Evolutionary conservation across 2,888 invertebrate genomes (phyloP).

Genomic region (Platypus cylindrus): DNA sequence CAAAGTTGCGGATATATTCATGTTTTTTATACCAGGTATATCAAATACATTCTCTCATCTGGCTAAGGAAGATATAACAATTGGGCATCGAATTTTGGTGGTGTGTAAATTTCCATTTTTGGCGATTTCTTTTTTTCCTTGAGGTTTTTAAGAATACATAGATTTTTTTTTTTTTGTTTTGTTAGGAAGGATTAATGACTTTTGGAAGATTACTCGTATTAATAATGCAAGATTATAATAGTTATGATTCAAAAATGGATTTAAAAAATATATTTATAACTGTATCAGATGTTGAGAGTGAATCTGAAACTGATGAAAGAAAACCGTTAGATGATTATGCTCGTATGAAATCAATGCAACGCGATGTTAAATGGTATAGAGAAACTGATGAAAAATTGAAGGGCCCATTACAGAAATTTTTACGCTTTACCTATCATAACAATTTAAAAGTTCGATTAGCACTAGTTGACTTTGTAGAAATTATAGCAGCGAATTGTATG

Average conservation of each 20-base stretch:
- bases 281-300: background rate
- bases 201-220: slow-evolving; percentile 36
- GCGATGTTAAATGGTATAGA: slow-evolving; percentile 44
- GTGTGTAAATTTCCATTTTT: slow-evolving; percentile 27
- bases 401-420: slow-evolving; percentile 38
- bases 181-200: slow-evolving; percentile 35
- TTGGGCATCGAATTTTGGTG: slow-evolving; percentile 47
- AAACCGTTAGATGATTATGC: slow-evolving; percentile 31
- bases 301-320: slow-evolving; percentile 21
- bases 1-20: slow-evolving; percentile 44
- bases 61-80: slow-evolving; percentile 43
- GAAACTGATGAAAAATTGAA: slow-evolving; percentile 46
- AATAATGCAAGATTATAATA: slow-evolving; percentile 35
- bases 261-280: slow-evolving; percentile 4
- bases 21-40: slow-evolving; percentile 53
- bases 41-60: slow-evolving; percentile 45
- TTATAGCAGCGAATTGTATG: slow-evolving; percentile 46
- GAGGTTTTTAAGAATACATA: too few species aligned
- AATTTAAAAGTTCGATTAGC: slow-evolving; percentile 50
- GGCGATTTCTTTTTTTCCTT: background rate
- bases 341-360: slow-evolving; percentile 30
- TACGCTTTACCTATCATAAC: slow-evolving; percentile 44
- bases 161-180: slow-evolving; percentile 9
- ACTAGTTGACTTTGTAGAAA: slow-evolving; percentile 44
- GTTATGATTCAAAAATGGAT: slow-evolving; percentile 16